These are phyloP conservation scores for Taenaris catops DNA, from an alignment of 2,888 invertebrate species.

Conservation along the genomic window DNA sequence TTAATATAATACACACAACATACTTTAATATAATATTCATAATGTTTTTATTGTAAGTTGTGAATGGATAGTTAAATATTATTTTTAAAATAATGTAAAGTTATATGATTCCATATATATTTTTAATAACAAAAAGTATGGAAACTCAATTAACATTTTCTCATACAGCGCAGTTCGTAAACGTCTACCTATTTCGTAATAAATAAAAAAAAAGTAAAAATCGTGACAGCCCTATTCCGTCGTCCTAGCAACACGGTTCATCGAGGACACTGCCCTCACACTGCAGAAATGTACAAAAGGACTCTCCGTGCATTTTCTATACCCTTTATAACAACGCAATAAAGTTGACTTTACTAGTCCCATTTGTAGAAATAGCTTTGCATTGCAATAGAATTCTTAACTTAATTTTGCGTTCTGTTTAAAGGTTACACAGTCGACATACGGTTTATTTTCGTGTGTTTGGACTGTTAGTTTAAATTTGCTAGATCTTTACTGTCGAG, in stretches of 20 bases:
- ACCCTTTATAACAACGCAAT: constrained; percentile 24
- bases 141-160: no score
- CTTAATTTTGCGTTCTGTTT: constrained; percentile 16
- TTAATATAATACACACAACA: no score
- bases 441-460: constrained; percentile 30
- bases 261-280: constrained; percentile 62
- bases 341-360: constrained; percentile 24
- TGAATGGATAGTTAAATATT: no score
- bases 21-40: no score
- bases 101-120: no score
- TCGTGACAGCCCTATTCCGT: constrained; percentile 63
- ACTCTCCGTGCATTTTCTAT: constrained; percentile 19
- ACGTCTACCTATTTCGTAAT: constrained; percentile 9
- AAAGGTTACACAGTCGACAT: background rate
- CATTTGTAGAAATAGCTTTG: constrained; percentile 19
- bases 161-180: no score
- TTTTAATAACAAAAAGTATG: no score
- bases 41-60: no score
- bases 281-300: constrained; percentile 36
- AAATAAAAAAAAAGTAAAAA: constrained; percentile 35
- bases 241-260: constrained; percentile 62
- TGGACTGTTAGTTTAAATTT: constrained; percentile 26
- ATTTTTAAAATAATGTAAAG: no score
- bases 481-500: constrained; percentile 51
- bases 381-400: constrained; percentile 25